Conservation (phyloP, 2,888 invertebrate species). For the Encarsia formosa region DNA sequence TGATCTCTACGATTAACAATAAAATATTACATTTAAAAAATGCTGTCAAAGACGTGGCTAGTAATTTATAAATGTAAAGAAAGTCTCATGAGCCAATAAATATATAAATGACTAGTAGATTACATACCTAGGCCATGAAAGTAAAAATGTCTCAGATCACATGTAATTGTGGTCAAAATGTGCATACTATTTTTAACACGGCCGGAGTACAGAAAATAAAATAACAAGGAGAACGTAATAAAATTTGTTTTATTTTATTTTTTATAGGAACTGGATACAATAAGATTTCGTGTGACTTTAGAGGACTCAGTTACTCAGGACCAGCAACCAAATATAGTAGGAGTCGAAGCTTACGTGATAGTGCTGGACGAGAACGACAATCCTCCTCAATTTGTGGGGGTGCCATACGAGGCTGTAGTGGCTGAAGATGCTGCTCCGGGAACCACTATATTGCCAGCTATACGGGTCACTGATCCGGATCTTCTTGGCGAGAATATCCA, state of each 20-base stretch:
- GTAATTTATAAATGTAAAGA: too few relatives aligned
- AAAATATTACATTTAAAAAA: too few relatives aligned
- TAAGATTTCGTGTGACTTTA: conserved; percentile 76
- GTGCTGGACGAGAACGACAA: conserved; percentile 87
- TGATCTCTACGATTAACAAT: too few relatives aligned
- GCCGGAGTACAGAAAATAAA: too few relatives aligned
- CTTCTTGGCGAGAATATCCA: conserved; percentile 76
- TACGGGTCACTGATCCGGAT: conserved; percentile 75
- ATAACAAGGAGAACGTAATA: too few relatives aligned
- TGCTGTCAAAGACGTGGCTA: too few relatives aligned
- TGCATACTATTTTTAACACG: too few relatives aligned
- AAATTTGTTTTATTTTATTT: too few relatives aligned
- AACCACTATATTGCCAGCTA: conserved; percentile 67
- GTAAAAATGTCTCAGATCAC: too few relatives aligned
- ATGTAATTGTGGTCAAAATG: too few relatives aligned
- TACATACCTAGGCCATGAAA: not conserved
- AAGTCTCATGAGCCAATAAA: too few relatives aligned
- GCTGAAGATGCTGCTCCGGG: conserved; percentile 73
- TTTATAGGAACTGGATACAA: conserved; percentile 69
- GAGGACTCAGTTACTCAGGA: conserved; percentile 67
- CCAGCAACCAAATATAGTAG: conserved; percentile 64
- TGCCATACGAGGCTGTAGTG: conserved; percentile 75
- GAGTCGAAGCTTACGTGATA: conserved; percentile 75
- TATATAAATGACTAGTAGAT: too few relatives aligned
- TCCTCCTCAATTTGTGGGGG: conserved; percentile 65